Base-by-base conservation (phyloP, 2,797 vertebrate genomes). In the Fratercula arctica region DNA sequence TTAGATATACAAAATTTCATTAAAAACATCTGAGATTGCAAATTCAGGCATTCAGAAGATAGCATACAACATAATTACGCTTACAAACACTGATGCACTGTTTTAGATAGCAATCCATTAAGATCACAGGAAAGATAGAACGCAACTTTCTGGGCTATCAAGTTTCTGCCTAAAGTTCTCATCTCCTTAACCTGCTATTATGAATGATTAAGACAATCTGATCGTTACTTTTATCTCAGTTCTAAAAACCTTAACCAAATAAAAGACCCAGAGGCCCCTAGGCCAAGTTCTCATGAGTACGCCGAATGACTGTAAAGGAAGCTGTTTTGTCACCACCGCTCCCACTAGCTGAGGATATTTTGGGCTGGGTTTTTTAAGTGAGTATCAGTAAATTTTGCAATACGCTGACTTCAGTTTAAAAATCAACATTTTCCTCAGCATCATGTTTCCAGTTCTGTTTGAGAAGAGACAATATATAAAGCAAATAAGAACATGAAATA, bases 111-210 rank as follows among this genome's bases (percentile, higher is more conserved):
- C 57, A 75, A 83, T 74, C 57, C 82, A 88, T 78, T 86, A 91
- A 88, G 89, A 96, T 83, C 79, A 75, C 41, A 80, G 72, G 50
- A 46, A 81, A 94, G 75, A 89, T 24, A 83, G 31, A 61, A 89
- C 75, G 43, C 57, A 86, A 28, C 43, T 80, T 87, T 33, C 86
- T 51, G 29, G 57, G 26, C 69, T 92, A 91, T 90, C 89, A 81
- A 51, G 76, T 95, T 94, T 80, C 94, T 86, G 61, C 50, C 73
- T 75, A 2, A 81, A 92, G 53, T 92, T 89, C 91, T 75, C 73
- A 91, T 89, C 87, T 93, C 68, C 85, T 92, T 70, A 92, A 84
- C 72, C 60, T 78, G 76, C 61, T 89, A 85, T 91, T 95, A 91
- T 12, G 57, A 92, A 93, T 88, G 41, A 92, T 90, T 92, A 81